Evolutionary conservation across 1,140 invertebrate genomes (phyloP).

Genomic region (Prorops nasuta): DNA sequence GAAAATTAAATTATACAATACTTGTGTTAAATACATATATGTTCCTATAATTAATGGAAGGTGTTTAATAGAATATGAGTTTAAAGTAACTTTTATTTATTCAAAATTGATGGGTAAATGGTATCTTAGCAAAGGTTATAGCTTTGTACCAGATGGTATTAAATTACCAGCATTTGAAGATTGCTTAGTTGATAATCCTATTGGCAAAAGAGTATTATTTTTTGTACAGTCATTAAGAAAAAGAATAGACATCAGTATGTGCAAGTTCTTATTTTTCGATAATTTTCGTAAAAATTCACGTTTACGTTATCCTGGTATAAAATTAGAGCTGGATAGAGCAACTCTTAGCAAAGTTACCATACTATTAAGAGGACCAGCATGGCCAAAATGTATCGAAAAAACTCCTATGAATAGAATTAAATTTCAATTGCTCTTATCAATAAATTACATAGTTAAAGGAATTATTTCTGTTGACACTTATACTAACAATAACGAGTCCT

Average conservation of each 20-base stretch:
- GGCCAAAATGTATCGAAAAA: not conserved
- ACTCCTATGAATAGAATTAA: not conserved
- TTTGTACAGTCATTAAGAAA: not conserved
- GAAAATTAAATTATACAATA: not conserved
- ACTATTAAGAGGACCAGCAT: not conserved
- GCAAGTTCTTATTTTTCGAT: too few relatives aligned
- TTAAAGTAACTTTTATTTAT: constrained; percentile 2
- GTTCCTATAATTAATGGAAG: not conserved
- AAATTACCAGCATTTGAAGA: not conserved
- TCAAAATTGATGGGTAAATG: constrained; percentile 1
- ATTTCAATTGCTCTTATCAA: not conserved
- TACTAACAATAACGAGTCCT: too few relatives aligned
- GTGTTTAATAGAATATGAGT: not conserved
- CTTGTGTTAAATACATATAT: constrained; percentile 2
- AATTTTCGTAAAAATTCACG: too few relatives aligned
- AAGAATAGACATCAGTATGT: not conserved
- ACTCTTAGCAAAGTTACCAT: not conserved
- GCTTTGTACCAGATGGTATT: not conserved
- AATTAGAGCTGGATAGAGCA: not conserved
- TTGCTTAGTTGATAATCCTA: not conserved
- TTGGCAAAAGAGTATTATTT: not conserved
- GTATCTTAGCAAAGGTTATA: not conserved
- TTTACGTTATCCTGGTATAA: not conserved
- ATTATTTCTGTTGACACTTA: not conserved
- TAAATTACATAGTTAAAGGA: not conserved